Conservation (phyloP, 2,797 vertebrate species). For the Chloroceryle inda region DNA sequence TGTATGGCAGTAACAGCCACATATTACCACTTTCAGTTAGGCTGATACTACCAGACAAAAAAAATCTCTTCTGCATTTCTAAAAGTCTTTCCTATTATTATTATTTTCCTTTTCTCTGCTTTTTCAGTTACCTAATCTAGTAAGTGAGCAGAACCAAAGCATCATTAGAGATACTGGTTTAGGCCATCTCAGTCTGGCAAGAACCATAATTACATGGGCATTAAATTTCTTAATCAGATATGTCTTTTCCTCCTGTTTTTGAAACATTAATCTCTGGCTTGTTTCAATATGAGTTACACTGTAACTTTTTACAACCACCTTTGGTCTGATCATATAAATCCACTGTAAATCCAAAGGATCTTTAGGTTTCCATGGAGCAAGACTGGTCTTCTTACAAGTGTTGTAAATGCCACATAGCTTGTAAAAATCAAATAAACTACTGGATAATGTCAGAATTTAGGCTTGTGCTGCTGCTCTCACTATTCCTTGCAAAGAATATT, state of each 20-base stretch:
- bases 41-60: not conserved
- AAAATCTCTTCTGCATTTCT: not conserved
- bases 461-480: not conserved
- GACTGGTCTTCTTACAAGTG: not conserved
- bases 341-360: not conserved
- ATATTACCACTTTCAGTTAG: not conserved
- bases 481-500: not conserved
- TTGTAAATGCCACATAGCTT: not conserved
- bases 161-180: not conserved
- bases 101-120: not conserved
- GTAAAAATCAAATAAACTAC: not conserved
- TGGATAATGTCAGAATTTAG: not conserved
- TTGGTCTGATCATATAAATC: not conserved
- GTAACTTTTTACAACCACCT: not conserved
- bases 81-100: not conserved
- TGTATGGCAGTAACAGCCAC: not conserved
- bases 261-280: not conserved
- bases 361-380: not conserved
- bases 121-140: not conserved
- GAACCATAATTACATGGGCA: not conserved
- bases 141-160: not conserved
- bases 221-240: not conserved
- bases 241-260: not conserved
- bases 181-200: not conserved
- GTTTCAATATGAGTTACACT: not conserved